A percentile compares a stretch with the other conserved stretches of the same genome.
phyloP scores from a whole-genome alignment of 2,113 vertebrate species.

The Alaudala cheleensis region DNA sequence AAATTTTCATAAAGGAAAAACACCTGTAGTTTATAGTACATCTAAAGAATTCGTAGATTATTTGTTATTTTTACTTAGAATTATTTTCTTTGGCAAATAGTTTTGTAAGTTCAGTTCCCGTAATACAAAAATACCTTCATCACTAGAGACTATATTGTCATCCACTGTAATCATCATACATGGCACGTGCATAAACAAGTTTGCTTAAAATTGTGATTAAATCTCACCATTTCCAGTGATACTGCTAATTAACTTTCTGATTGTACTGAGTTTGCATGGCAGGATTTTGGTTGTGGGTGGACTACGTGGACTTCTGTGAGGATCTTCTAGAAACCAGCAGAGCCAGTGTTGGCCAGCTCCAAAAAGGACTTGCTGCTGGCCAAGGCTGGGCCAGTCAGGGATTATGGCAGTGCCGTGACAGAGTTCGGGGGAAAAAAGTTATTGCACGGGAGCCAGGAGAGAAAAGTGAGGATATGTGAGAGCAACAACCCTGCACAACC shows the following conservation, averaged over 20 bases:
- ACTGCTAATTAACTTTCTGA: background rate
- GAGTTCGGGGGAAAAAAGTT: background rate
- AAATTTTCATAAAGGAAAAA: background rate
- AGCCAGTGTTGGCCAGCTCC: background rate
- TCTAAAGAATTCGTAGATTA: background rate
- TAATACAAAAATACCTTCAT: background rate
- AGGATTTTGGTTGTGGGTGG: background rate
- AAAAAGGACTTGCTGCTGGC: fast-evolving
- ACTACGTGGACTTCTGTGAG: background rate
- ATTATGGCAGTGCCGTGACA: fast-evolving
- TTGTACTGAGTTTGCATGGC: background rate
- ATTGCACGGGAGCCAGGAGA: background rate
- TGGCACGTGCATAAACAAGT: background rate
- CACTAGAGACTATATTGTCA: background rate
- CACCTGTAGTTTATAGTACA: background rate
- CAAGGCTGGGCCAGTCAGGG: background rate
- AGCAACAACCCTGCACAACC: fast-evolving
- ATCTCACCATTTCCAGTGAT: background rate
- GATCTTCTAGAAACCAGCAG: background rate
- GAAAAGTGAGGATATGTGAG: background rate
- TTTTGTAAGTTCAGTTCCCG: background rate
- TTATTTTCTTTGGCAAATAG: background rate
- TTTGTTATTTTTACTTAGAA: background rate
- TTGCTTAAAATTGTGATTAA: background rate
- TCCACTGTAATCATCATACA: background rate